Conservation (phyloP, 1,140 invertebrate genomes). For the Bemisia tabaci region DNA sequence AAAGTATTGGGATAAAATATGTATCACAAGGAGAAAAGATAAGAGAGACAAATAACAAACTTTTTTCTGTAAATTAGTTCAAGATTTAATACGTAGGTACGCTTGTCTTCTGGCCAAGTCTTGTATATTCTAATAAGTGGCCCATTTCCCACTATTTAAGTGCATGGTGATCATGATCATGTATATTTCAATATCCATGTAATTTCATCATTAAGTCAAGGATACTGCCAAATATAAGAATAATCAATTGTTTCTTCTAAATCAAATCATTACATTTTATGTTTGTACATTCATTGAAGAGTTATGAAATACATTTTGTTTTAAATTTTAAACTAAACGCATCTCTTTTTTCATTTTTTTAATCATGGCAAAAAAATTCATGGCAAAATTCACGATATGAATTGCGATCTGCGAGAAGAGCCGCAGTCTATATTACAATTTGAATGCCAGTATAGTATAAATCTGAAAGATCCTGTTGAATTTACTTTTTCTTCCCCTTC, state of each 20-base stretch:
- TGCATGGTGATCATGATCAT: neutral
- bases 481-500: slow-evolving; percentile 8
- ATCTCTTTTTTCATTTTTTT: neutral
- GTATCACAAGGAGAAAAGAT: too few relatives aligned
- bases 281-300: neutral
- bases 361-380: neutral
- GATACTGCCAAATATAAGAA: neutral
- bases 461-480: neutral
- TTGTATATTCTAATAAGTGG: too few relatives aligned
- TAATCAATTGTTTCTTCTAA: neutral
- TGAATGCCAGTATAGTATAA: neutral
- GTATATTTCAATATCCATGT: neutral
- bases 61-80: too few relatives aligned
- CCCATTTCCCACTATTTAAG: too few relatives aligned
- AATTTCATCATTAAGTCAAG: neutral
- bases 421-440: neutral
- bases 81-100: too few relatives aligned
- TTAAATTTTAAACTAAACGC: neutral
- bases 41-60: too few relatives aligned
- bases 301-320: too few relatives aligned
- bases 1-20: too few relatives aligned
- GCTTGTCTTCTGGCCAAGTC: too few relatives aligned
- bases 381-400: neutral
- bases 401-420: neutral
- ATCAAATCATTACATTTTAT: neutral